Evolutionary conservation across 2,888 invertebrate species (phyloP).

Genomic region (Exephanes ischioxanthus): DNA sequence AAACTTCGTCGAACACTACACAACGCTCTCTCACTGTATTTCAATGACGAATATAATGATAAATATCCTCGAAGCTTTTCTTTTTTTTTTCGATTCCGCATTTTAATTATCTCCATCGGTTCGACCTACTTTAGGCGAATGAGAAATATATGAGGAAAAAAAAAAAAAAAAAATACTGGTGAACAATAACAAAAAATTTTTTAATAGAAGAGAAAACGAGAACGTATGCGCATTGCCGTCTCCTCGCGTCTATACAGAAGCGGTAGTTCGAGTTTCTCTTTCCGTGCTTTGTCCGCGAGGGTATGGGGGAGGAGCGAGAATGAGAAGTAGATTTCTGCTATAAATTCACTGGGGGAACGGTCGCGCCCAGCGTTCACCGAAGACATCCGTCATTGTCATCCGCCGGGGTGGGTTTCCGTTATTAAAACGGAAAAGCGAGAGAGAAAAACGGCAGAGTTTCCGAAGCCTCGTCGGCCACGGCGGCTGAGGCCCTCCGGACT

Average conservation of each 20-base stretch:
- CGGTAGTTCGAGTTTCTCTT: not conserved
- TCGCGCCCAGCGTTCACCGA: slow-evolving; percentile 62
- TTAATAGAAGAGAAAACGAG: not conserved
- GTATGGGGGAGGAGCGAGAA: not conserved
- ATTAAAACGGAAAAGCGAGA: slow-evolving; percentile 65
- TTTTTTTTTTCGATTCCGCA: no score
- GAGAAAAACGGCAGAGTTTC: slow-evolving; percentile 46
- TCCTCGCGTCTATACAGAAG: not conserved
- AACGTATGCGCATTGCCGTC: slow-evolving; percentile 39
- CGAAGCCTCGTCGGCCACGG: slow-evolving; percentile 37
- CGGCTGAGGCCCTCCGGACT: slow-evolving; percentile 28
- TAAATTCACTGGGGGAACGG: slow-evolving; percentile 59
- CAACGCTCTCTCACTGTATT: not conserved
- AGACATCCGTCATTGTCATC: slow-evolving; percentile 68
- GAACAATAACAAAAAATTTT: slow-evolving; percentile 14
- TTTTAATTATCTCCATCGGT: no score
- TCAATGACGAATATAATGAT: no score
- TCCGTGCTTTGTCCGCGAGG: not conserved
- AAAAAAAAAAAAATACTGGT: not conserved
- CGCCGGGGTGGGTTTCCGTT: slow-evolving; percentile 65
- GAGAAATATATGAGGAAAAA: not conserved
- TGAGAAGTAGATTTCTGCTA: slow-evolving; percentile 36
- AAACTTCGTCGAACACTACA: not conserved
- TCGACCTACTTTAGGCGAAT: not conserved
- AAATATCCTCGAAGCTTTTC: no score